These are phyloP conservation scores for Pampusana beccarii DNA, from an alignment of 2,113 vertebrate genomes.

Conservation along the genomic window DNA sequence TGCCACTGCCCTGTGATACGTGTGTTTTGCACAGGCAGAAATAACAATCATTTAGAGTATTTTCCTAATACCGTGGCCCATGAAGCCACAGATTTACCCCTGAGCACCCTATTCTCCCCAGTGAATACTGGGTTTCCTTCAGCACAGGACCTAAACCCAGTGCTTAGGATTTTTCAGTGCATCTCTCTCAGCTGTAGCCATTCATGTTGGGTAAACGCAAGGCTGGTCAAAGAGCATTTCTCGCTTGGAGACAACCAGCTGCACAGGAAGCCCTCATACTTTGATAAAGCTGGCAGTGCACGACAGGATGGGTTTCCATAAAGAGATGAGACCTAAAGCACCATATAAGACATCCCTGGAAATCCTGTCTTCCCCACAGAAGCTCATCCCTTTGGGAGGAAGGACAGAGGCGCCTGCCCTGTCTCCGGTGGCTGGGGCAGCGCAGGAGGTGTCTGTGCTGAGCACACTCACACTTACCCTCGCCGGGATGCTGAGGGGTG, in stretches of 20 bases:
- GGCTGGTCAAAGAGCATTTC: not conserved
- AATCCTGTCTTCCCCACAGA: accelerated
- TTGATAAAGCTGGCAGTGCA: accelerated
- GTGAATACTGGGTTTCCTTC: not conserved
- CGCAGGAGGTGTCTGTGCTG: accelerated
- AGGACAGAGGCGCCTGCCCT: accelerated
- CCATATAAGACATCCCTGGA: accelerated
- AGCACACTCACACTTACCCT: accelerated
- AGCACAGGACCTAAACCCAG: not conserved
- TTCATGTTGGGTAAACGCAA: accelerated
- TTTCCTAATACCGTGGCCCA: not conserved
- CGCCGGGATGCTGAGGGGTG: accelerated
- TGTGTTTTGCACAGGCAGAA: accelerated
- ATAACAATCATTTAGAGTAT: accelerated
- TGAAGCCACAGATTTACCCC: not conserved
- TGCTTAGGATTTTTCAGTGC: not conserved
- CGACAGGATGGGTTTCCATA: accelerated
- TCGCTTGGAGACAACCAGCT: accelerated
- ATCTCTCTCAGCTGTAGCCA: accelerated
- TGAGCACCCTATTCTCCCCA: accelerated
- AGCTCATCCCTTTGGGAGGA: not conserved
- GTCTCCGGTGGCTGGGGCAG: too few species aligned
- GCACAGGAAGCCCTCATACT: not conserved
- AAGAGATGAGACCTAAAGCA: not conserved
- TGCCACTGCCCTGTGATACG: accelerated